These are phyloP conservation scores for Halesus radiatus DNA, from an alignment of 1,140 invertebrate species.

Conservation along the genomic window DNA sequence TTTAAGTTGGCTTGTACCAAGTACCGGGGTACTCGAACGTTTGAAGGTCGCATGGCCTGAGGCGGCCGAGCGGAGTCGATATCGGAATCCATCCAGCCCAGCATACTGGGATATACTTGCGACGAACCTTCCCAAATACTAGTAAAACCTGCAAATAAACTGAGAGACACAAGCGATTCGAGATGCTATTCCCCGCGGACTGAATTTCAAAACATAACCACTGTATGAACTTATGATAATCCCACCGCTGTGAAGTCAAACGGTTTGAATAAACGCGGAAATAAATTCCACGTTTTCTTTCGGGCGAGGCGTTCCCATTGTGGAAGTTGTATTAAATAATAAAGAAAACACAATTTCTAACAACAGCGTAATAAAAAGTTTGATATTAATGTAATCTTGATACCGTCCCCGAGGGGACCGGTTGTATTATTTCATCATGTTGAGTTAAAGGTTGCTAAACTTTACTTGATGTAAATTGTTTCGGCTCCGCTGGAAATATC, in stretches of 20 bases:
- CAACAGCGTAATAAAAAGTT: constrained; percentile 3
- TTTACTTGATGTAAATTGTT: constrained; percentile 13
- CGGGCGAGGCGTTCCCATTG: constrained; percentile 1
- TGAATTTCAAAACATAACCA: too few relatives aligned
- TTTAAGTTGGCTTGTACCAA: neutral
- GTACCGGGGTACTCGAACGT: neutral
- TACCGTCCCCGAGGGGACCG: neutral
- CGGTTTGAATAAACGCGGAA: neutral
- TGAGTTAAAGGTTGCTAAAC: neutral
- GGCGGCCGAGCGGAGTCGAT: too few relatives aligned
- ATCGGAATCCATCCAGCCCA: too few relatives aligned
- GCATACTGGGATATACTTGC: too few relatives aligned
- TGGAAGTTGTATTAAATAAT: constrained; percentile 4
- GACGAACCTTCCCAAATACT: too few relatives aligned
- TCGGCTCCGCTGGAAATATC: neutral
- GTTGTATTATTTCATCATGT: constrained; percentile 2
- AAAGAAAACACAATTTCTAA: neutral
- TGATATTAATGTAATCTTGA: constrained; percentile 3
- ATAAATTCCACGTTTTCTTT: neutral
- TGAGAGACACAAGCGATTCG: too few relatives aligned
- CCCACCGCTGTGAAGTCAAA: too few relatives aligned
- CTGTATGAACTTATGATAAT: too few relatives aligned
- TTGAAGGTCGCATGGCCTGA: neutral
- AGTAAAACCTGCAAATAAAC: too few relatives aligned
- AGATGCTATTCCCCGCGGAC: too few relatives aligned